A percentile compares a stretch with the other conserved stretches of the same genome.
These are phyloP conservation scores for Drosophila oshimai DNA, from an alignment of 1,140 invertebrate genomes.

Conservation along the genomic window DNA sequence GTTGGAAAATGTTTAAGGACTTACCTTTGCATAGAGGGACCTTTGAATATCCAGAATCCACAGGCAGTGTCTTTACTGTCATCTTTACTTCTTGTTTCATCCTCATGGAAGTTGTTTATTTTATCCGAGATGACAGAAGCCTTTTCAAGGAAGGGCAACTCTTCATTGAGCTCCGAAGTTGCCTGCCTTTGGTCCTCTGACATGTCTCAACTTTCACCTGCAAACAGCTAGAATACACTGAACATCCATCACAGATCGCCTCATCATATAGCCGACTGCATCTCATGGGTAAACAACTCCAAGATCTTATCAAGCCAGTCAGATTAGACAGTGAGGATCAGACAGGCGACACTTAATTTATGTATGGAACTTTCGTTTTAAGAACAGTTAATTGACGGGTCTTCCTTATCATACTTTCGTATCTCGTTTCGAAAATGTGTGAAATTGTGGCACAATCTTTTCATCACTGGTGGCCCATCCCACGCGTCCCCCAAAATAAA, in stretches of 20 bases:
- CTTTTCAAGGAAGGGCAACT: slow-evolving; percentile 1
- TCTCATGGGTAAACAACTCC: background rate
- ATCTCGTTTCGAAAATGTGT: slow-evolving; percentile 10
- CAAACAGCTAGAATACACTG: background rate
- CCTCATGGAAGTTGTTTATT: background rate
- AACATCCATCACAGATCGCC: background rate
- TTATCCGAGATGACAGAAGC: background rate
- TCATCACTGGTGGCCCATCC: background rate
- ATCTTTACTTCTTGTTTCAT: background rate
- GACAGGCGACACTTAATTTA: slow-evolving; percentile 1
- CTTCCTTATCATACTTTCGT: background rate
- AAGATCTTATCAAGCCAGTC: slow-evolving; percentile 10
- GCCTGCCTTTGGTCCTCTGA: background rate
- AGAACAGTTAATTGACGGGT: slow-evolving; percentile 21
- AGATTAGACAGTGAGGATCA: slow-evolving; percentile 30
- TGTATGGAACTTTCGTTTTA: background rate
- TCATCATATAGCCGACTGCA: background rate
- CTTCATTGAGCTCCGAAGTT: background rate
- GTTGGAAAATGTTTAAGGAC: too few relatives aligned
- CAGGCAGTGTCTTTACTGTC: slow-evolving; percentile 85
- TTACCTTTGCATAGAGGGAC: slow-evolving; percentile 83
- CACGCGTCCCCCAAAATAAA: slow-evolving; percentile 6
- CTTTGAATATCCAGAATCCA: slow-evolving; percentile 85
- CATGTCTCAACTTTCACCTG: background rate
- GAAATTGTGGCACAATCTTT: background rate